Evolutionary conservation across 2,888 invertebrate species (phyloP).

Genomic region (Limnephilus auricula): DNA sequence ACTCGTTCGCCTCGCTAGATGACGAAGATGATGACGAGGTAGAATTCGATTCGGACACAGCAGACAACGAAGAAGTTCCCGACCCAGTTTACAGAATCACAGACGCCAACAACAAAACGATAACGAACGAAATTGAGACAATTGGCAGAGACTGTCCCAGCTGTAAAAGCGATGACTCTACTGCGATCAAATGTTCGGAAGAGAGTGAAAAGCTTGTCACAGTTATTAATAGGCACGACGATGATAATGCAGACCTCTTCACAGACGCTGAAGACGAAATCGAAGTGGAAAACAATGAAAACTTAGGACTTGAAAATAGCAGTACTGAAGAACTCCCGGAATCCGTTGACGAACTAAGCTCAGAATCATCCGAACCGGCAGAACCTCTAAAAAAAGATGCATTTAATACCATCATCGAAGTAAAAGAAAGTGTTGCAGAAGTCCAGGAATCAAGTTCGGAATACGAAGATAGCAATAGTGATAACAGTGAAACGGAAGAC

Average conservation of each 20-base stretch:
- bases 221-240: conserved; percentile 25
- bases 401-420: conserved; percentile 65
- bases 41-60: conserved; percentile 58
- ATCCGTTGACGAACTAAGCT: conserved; percentile 57
- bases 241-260: conserved; percentile 29
- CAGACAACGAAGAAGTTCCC: conserved; percentile 56
- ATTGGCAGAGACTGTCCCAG: neutral
- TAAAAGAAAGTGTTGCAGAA: conserved; percentile 63
- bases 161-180: neutral
- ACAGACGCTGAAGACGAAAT: conserved; percentile 46
- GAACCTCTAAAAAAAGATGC: conserved; percentile 47
- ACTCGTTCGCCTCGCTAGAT: conserved; percentile 63
- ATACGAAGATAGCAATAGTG: conserved; percentile 51
- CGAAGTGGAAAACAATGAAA: conserved; percentile 62
- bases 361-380: conserved; percentile 46
- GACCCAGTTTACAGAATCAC: conserved; percentile 39
- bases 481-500: conserved; percentile 48
- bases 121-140: conserved; percentile 24
- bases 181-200: conserved; percentile 21
- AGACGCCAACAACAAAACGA: neutral
- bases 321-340: conserved; percentile 13
- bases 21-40: conserved; percentile 56
- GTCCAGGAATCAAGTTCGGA: conserved; percentile 60
- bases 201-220: conserved; percentile 13
- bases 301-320: conserved; percentile 52